A percentile compares a stretch with the other conserved stretches of the same genome.
Conservation (phyloP, 2,797 vertebrate species). For the Clarias platycephalus region DNA sequence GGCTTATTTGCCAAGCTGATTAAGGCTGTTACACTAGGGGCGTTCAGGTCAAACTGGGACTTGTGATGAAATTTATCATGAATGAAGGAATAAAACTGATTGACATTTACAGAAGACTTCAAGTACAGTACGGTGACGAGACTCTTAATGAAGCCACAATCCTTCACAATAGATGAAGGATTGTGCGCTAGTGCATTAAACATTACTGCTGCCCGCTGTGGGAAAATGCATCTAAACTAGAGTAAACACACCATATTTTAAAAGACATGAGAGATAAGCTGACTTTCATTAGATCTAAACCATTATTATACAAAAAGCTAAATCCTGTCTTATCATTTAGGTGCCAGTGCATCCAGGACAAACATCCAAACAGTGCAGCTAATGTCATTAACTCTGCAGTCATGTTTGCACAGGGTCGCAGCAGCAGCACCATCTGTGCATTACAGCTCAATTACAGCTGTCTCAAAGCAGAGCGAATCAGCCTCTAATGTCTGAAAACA, state of each 20-base stretch:
- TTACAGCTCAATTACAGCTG: slow-evolving; percentile 29
- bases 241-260: not conserved
- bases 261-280: not conserved
- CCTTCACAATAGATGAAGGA: not conserved
- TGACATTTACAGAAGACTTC: too few species aligned
- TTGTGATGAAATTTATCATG: too few species aligned
- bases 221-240: not conserved
- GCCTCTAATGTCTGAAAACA: not conserved
- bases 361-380: slow-evolving; percentile 21
- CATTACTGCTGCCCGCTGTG: not conserved
- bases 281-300: not conserved
- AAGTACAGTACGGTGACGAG: too few species aligned
- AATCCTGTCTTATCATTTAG: slow-evolving; percentile 26
- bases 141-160: too few species aligned
- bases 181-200: not conserved
- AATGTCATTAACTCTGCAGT: slow-evolving; percentile 22
- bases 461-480: slow-evolving; percentile 13
- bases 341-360: slow-evolving; percentile 25
- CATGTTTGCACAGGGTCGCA: slow-evolving; percentile 37
- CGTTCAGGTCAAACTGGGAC: too few species aligned
- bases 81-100: too few species aligned
- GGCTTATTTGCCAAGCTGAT: not conserved
- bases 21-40: not conserved
- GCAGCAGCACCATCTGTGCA: slow-evolving; percentile 49
- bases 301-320: slow-evolving; percentile 10